Evolutionary conservation across 2,113 vertebrate species (phyloP), one percentile per base, ranked within the genome.

Genomic region (Eurystomus gularis): DNA sequence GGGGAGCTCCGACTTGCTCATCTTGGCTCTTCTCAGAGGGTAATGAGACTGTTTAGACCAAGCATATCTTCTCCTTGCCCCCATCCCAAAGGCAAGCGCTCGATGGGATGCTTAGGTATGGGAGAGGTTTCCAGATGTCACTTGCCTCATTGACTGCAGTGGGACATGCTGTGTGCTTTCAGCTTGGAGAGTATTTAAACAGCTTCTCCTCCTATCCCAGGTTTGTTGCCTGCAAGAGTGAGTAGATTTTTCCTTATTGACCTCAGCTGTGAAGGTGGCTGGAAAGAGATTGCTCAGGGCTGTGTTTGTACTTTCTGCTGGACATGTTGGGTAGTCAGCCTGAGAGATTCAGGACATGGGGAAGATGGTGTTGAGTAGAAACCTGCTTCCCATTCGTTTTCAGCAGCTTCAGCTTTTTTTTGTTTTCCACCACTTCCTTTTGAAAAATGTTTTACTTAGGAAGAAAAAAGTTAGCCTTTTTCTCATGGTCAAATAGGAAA

Each of bases 101-200:
- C 58, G 4, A 26, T 0, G 2, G 83, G 40, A 17, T 33, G 26
- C 29, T 77, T 8, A 4, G 48, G 35, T 23, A 25, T 0, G 13
- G 39, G 42, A 64, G 28, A 76, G 48, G 15, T 70, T 75, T 62
- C 72, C n/a, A 6, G 14, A 1, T 26, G n/a, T 31, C 23, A 1
- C 24, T 62, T 84, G 37, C 61, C 31, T 65, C 19, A 5, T 11
- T 26, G 61, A 7, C 31, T 57, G 68, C 8, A 21, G 46, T 21
- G 29, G 42, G 35, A 64, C 81, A 78, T 3, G 3, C 68, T 46
- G 55, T 3, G 39, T 46, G 24, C 57, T 80, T 31, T 15, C 28
- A 35, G 40, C 55, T 76, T 76, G 51, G 33, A 51, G 19, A 24
- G 37, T 24, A 31, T 68, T 83, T 29, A 19, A 64, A 60, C 26